A percentile compares a stretch with the other conserved stretches of the same genome.
Conservation (phyloP, 2,113 vertebrate species). For the Herpailurus yagouaroundi region DNA sequence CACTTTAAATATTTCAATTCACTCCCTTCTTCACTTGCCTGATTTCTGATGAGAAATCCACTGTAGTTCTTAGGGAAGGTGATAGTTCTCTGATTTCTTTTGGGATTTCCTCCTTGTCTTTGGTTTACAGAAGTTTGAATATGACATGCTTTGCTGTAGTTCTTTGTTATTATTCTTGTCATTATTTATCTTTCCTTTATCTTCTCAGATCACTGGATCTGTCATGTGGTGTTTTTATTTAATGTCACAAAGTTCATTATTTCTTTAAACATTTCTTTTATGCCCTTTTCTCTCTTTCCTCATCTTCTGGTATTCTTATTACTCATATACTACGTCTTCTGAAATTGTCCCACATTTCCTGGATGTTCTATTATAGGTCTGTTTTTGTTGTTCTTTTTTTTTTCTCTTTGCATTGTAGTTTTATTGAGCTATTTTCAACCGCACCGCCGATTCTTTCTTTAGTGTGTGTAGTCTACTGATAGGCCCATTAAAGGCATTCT, state of each 20-base stretch:
- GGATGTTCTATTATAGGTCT: neutral
- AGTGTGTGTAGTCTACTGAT: neutral
- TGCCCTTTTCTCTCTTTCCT: neutral
- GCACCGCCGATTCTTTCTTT: neutral
- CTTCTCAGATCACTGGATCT: neutral
- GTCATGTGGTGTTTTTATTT: neutral
- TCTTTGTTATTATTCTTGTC: neutral
- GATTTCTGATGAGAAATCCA: neutral
- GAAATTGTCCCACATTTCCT: neutral
- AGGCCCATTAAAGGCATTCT: neutral
- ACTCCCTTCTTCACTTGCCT: neutral
- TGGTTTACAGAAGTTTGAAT: neutral
- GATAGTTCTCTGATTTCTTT: neutral
- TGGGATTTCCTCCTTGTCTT: neutral
- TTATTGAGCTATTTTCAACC: neutral
- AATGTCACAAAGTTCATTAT: neutral
- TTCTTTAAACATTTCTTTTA: constrained; percentile 2
- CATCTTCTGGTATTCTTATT: neutral
- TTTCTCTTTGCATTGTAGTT: neutral
- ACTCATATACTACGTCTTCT: neutral
- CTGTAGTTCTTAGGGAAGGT: neutral
- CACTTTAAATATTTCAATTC: neutral
- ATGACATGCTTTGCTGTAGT: neutral
- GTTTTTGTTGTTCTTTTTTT: neutral
- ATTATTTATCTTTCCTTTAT: neutral